phyloP scores from a whole-genome alignment of 2,113 vertebrate genomes.

The Apaloderma vittatum region DNA sequence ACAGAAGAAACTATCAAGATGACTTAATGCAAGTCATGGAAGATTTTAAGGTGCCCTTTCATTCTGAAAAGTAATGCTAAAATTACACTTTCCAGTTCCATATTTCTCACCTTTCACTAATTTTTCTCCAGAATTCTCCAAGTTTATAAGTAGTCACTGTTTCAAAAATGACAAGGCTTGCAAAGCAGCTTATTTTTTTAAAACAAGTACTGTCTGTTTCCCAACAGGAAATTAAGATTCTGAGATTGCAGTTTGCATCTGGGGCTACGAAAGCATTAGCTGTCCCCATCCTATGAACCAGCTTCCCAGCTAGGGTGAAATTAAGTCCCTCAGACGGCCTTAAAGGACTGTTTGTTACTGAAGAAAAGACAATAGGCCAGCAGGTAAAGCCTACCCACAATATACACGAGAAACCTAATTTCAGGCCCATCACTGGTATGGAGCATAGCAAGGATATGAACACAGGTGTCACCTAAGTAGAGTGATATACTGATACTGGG shows the following conservation, averaged over 20 bases:
- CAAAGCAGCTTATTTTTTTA: background rate
- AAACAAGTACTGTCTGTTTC: background rate
- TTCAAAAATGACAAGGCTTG: background rate
- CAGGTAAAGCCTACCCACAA: background rate
- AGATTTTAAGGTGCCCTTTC: background rate
- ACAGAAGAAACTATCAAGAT: constrained; percentile 17
- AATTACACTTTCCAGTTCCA: background rate
- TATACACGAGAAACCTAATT: background rate
- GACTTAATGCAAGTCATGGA: background rate
- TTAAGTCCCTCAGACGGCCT: background rate
- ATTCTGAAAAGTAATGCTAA: background rate
- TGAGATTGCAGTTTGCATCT: background rate
- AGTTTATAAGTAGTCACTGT: background rate
- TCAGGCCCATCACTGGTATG: background rate
- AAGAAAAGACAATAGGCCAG: background rate
- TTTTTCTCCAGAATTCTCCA: background rate
- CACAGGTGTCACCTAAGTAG: background rate
- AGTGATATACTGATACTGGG: background rate
- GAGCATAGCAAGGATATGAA: background rate
- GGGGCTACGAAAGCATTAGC: background rate
- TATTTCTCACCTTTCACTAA: background rate
- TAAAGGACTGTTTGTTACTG: background rate
- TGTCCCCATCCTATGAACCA: background rate
- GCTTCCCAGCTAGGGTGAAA: background rate
- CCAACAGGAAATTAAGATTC: background rate